phyloP scores from a whole-genome alignment of 1,140 invertebrate species.

The Caerostris darwini region DNA sequence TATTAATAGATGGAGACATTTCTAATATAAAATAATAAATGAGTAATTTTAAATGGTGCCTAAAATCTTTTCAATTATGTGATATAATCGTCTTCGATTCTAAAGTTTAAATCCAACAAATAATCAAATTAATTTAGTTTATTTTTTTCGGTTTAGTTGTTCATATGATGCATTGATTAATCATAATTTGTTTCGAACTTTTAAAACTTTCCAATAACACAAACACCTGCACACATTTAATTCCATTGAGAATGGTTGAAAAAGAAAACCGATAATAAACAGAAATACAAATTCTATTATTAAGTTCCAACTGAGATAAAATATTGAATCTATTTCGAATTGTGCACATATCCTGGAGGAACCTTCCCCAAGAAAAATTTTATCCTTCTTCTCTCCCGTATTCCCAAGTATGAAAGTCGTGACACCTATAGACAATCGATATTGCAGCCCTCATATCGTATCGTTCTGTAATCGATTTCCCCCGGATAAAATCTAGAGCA shows the following conservation, averaged over 20 bases:
- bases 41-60: too few relatives aligned
- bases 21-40: too few relatives aligned
- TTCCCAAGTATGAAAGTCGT: neutral
- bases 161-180: too few relatives aligned
- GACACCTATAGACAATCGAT: constrained; percentile 35
- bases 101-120: too few relatives aligned
- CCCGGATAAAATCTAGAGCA: constrained; percentile 15
- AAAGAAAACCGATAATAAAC: neutral
- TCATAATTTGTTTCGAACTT: neutral
- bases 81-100: too few relatives aligned
- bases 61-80: too few relatives aligned
- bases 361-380: neutral
- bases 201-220: neutral
- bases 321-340: constrained; percentile 2
- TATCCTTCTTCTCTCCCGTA: neutral
- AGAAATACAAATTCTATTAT: constrained; percentile 2
- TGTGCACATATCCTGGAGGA: neutral
- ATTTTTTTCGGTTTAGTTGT: too few relatives aligned
- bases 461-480: constrained; percentile 9
- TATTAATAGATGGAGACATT: too few relatives aligned
- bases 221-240: neutral
- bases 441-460: constrained; percentile 5
- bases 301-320: neutral
- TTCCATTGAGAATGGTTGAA: neutral
- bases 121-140: too few relatives aligned